Percentiles rank a stretch among this genome's conserved stretches.
Evolutionary conservation across 2,113 vertebrate species (phyloP).

Genomic region (Aldabrachelys gigantea): DNA sequence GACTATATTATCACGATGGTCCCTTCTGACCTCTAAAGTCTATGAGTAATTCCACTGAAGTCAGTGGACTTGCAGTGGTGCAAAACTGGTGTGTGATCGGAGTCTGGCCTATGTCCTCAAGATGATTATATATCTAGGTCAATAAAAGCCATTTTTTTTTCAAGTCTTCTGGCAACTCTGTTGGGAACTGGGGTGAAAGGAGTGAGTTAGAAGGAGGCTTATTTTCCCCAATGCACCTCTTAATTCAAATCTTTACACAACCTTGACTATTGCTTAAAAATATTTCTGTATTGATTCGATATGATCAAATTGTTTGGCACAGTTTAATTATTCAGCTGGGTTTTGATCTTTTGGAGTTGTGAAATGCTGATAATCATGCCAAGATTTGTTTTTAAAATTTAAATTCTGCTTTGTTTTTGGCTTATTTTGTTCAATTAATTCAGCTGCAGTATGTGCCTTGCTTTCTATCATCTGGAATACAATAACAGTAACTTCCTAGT

Average conservation of each 20-base stretch:
- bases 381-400: slow-evolving; percentile 41
- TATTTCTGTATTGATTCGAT: background rate
- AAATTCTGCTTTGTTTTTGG: background rate
- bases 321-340: slow-evolving; percentile 5
- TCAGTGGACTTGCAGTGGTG: too few species aligned
- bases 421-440: slow-evolving; percentile 37
- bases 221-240: background rate
- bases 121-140: background rate
- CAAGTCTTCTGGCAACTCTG: background rate
- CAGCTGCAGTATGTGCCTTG: background rate
- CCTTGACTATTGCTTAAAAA: background rate
- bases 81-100: too few species aligned
- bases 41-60: too few species aligned
- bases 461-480: slow-evolving; percentile 61
- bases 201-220: background rate
- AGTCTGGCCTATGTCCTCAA: too few species aligned
- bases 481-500: slow-evolving; percentile 19
- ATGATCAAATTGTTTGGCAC: background rate
- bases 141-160: background rate
- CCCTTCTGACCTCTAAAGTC: too few species aligned
- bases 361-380: background rate
- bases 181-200: background rate
- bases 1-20: too few species aligned
- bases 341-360: background rate
- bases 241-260: background rate